Evolutionary conservation across 2,888 invertebrate genomes (phyloP).

Genomic region (Pimpla rufipes): DNA sequence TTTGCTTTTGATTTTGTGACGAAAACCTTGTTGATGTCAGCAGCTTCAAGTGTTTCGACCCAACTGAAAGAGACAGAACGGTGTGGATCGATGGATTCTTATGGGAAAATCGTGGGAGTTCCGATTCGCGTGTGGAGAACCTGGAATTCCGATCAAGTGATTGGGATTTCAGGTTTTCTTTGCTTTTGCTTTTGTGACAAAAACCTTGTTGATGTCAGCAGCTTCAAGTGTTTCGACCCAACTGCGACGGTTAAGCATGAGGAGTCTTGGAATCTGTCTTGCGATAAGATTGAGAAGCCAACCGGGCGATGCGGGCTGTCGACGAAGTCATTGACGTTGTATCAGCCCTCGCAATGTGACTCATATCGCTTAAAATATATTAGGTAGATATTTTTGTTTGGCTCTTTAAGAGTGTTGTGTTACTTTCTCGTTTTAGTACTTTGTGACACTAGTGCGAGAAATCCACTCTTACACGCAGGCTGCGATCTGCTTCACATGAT

Average conservation of each 20-base stretch:
- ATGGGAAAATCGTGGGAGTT: constrained; percentile 65
- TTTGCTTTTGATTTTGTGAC: background rate
- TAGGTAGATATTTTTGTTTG: no score
- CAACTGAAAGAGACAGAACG: constrained; percentile 14
- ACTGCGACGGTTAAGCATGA: background rate
- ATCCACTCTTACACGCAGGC: no score
- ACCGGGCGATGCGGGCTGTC: constrained; percentile 51
- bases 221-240: background rate
- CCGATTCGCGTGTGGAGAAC: constrained; percentile 62
- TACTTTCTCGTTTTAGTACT: no score
- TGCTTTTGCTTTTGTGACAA: background rate
- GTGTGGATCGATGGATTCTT: constrained; percentile 51
- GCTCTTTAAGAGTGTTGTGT: no score
- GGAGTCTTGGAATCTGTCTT: constrained; percentile 27
- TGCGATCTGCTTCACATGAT: no score
- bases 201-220: constrained; percentile 45
- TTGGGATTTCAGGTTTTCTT: constrained; percentile 41
- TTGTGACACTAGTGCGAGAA: no score
- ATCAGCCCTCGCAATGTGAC: background rate
- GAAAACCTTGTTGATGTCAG: constrained; percentile 41
- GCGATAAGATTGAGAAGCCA: constrained; percentile 57
- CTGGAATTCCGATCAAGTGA: constrained; percentile 49
- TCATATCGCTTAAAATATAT: no score
- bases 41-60: background rate
- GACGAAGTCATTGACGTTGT: constrained; percentile 10